Conservation (phyloP, 1,140 invertebrate genomes). For the Drosophila saltans region DNA sequence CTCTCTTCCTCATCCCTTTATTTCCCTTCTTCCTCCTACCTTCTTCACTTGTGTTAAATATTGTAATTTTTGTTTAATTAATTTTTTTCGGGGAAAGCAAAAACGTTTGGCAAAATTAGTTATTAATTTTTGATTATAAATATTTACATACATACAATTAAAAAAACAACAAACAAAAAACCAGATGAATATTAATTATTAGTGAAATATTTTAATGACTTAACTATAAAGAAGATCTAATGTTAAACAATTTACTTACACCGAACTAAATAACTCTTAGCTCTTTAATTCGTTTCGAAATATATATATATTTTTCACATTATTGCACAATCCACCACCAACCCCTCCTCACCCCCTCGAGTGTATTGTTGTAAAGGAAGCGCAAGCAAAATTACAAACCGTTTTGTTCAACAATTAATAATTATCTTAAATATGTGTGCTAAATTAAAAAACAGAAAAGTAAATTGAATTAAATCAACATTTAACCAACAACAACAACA, state of each 20-base stretch:
- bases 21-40: not conserved
- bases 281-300: slow-evolving; percentile 70
- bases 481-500: slow-evolving; percentile 49
- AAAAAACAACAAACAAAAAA: slow-evolving; percentile 4
- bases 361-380: too few species aligned
- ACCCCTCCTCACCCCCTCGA: too few species aligned
- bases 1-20: not conserved
- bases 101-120: slow-evolving; percentile 82
- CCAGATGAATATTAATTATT: slow-evolving; percentile 77
- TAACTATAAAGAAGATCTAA: slow-evolving; percentile 58
- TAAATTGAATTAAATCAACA: slow-evolving; percentile 42
- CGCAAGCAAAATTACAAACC: slow-evolving; percentile 45
- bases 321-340: slow-evolving; percentile 58
- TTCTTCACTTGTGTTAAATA: slow-evolving; percentile 72
- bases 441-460: slow-evolving; percentile 17
- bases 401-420: slow-evolving; percentile 38
- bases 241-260: slow-evolving; percentile 71
- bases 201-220: slow-evolving; percentile 74
- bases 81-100: slow-evolving; percentile 81
- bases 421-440: not conserved
- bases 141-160: slow-evolving; percentile 41
- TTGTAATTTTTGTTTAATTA: slow-evolving; percentile 78
- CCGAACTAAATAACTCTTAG: slow-evolving; percentile 68
- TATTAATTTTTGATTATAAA: slow-evolving; percentile 76
- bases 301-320: slow-evolving; percentile 9